Base-by-base conservation (phyloP, 2,113 vertebrate species). In the Pterophyllum scalare region DNA sequence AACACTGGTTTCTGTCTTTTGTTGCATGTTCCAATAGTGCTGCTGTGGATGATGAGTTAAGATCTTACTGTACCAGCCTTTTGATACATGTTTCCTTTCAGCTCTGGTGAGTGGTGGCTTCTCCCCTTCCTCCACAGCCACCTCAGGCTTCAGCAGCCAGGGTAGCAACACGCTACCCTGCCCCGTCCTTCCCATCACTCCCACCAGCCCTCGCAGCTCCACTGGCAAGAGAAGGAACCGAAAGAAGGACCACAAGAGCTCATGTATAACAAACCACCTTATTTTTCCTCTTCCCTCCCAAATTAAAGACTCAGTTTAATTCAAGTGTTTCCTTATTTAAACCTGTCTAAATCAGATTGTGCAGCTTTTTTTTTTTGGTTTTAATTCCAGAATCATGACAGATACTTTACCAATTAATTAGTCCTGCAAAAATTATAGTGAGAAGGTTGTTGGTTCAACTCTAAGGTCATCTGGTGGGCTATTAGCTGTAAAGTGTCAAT, bases 211-310 rank as follows among this genome's bases (percentile, higher is more conserved):
- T 20, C 96, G 96, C 43, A 95, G 95, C 79, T 96, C 96, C 1
- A 94, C 96, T 52, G 93, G 96, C 92, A 96, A 95, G 93, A 96
- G 97, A 92, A 96, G 97, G 86, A 96, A 95, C 88, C 96, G 96
- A 85, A 97, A 97, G 87, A 97, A 97, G 89, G 98, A 99, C 56
- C 97, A 98, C 94, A 98, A 97, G 90, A 99, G 98, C 91, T 99
- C 97, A 54, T 0, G 98, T 99, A 96, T 95, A 97, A 88, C 6
- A 54, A 70, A 59, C 7, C 2, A 2, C 57, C 13, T 17, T 65
- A 49, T 31, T 56, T 6, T 59, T 19, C 20, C 31, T 7, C 31
- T 40, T 28, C 33, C 14, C 11, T 4, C 20, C 7, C 20, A 22
- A 4, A 19, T 57, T 70, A 56, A 78, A 65, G 15, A 12, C 60